A percentile compares a stretch with the other conserved stretches of the same genome.
Conservation (phyloP, 2,888 invertebrate genomes). For the Philereme vetulata region DNA sequence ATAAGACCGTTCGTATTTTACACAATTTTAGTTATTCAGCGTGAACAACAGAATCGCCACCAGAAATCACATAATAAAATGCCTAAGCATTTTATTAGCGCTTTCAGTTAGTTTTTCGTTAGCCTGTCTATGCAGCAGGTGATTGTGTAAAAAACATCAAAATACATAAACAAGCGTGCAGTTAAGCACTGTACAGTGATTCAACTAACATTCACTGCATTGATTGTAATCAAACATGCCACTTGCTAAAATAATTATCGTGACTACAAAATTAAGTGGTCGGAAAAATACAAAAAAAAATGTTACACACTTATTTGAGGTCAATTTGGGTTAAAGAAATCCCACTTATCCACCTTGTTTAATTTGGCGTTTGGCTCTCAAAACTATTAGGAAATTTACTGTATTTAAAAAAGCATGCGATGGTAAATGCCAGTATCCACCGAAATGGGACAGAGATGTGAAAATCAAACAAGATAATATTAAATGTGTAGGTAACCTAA, state of each 20-base stretch:
- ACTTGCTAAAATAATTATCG: conserved; percentile 49
- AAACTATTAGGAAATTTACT: conserved; percentile 33
- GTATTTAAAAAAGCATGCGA: conserved; percentile 41
- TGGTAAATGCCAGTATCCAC: conserved; percentile 12
- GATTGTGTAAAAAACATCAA: conserved; percentile 18
- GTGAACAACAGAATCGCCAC: no score
- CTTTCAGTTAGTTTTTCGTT: conserved; percentile 7
- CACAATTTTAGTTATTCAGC: no score
- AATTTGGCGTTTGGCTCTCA: conserved; percentile 33
- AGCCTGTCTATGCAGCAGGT: conserved; percentile 6
- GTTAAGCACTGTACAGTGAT: conserved; percentile 42
- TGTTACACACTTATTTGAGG: conserved; percentile 36
- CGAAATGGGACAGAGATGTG: conserved; percentile 7
- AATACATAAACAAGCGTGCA: conserved; percentile 42
- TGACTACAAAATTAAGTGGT: conserved; percentile 50
- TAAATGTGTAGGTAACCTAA: no score
- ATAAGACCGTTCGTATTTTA: no score
- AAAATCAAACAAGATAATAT: conserved; percentile 16
- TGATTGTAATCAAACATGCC: conserved; percentile 76
- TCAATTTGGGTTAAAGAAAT: conserved; percentile 62
- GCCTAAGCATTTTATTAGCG: not conserved
- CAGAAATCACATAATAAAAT: no score
- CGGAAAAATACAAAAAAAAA: conserved; percentile 54
- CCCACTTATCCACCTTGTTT: conserved; percentile 60
- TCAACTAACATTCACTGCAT: conserved; percentile 52